Percentiles rank a stretch among this genome's conserved stretches.
Evolutionary conservation across 2,888 invertebrate species (phyloP).

Genomic region (Acrocyrtus sp.): DNA sequence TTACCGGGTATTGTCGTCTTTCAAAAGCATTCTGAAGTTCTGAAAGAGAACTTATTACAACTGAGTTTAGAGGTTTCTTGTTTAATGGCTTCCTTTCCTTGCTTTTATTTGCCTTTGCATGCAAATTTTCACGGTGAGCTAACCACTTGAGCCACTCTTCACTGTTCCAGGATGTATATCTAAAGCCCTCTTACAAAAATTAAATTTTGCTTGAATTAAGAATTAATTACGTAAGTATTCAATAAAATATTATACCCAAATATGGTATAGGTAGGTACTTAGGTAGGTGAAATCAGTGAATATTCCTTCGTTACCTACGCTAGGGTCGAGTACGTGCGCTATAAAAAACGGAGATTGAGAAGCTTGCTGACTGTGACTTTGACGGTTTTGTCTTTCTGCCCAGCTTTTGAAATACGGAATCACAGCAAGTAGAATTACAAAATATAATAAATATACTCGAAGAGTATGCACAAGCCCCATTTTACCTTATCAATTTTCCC

Average conservation of each 20-base stretch:
- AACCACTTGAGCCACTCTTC: constrained; percentile 32
- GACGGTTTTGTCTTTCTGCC: too few species aligned
- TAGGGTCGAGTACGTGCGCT: constrained; percentile 21
- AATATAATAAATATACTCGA: too few species aligned
- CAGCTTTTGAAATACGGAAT: background rate
- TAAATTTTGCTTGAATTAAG: background rate
- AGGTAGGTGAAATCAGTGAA: too few species aligned
- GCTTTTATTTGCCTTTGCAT: background rate
- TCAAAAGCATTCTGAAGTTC: constrained; percentile 28
- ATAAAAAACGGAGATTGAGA: constrained; percentile 14
- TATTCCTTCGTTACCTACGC: constrained; percentile 16
- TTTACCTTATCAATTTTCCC: too few species aligned
- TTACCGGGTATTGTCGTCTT: constrained; percentile 17
- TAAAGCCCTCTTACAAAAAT: background rate
- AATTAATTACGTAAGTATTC: too few species aligned
- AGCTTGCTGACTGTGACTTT: too few species aligned
- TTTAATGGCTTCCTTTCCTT: constrained; percentile 5
- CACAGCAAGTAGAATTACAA: too few species aligned
- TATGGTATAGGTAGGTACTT: too few species aligned
- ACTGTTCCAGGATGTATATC: constrained; percentile 13
- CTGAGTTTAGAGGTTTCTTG: constrained; percentile 28
- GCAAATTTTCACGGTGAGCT: background rate
- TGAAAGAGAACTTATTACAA: constrained; percentile 21
- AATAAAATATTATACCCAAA: too few species aligned
- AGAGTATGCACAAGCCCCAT: too few species aligned